These are phyloP conservation scores for Crypturellus undulatus DNA, from an alignment of 2,113 vertebrate species.

Conservation along the genomic window DNA sequence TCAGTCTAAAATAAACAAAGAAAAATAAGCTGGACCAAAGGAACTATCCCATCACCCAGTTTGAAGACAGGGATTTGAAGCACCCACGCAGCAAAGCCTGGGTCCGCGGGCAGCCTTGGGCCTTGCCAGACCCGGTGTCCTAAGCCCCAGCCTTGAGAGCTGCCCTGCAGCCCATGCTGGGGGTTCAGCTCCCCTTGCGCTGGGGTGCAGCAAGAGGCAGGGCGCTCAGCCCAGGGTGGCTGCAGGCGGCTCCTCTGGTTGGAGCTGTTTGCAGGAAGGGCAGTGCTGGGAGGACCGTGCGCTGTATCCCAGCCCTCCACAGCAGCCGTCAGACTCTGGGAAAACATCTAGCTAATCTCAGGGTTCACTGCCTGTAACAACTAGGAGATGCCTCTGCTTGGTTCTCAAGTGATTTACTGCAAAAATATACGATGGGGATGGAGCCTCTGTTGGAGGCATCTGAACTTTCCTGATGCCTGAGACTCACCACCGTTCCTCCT, in stretches of 20 bases:
- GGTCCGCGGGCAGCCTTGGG: background rate
- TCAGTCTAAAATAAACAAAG: background rate
- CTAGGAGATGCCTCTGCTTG: background rate
- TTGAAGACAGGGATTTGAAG: background rate
- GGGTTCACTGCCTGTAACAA: background rate
- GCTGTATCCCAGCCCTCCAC: background rate
- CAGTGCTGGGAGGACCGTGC: fast-evolving
- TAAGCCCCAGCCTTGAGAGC: background rate
- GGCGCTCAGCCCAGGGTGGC: background rate
- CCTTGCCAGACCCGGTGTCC: background rate
- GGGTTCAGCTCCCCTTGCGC: no score
- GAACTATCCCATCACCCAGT: background rate
- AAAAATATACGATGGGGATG: background rate
- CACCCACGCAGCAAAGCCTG: background rate
- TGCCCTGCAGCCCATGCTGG: fast-evolving
- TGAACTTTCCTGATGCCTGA: background rate
- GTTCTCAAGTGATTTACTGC: background rate
- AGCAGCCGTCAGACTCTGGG: background rate
- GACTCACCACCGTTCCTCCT: background rate
- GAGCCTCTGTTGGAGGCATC: background rate
- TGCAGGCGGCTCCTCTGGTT: no score
- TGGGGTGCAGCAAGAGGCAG: background rate
- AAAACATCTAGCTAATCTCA: background rate
- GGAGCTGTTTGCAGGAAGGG: background rate
- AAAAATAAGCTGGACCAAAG: background rate